phyloP scores from a whole-genome alignment of 2,113 vertebrate species.

The Mesoclemmys tuberculata region DNA sequence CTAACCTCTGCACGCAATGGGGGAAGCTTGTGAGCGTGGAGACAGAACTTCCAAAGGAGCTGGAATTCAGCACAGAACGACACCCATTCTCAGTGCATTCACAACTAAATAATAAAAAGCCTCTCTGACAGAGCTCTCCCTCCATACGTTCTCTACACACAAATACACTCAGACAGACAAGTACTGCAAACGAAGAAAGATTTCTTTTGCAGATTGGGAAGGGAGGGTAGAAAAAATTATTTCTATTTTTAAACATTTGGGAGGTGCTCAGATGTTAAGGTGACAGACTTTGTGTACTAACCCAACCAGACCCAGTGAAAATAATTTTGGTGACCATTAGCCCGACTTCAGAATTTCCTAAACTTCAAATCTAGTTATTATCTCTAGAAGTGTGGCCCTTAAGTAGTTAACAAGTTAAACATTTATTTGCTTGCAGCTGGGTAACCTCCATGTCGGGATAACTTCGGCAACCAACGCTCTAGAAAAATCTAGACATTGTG shows the following conservation, averaged over 20 bases:
- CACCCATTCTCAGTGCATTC: background rate
- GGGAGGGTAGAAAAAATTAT: background rate
- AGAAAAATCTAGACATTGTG: background rate
- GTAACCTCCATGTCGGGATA: background rate
- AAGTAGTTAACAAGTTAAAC: background rate
- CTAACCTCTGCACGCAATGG: background rate
- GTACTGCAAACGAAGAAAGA: background rate
- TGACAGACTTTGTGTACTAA: background rate
- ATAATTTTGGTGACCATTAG: rapidly evolving
- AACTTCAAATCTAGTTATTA: background rate
- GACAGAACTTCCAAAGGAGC: background rate
- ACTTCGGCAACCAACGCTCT: background rate
- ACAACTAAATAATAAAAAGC: background rate
- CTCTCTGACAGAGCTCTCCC: background rate
- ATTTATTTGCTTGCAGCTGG: rapidly evolving
- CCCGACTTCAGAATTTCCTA: background rate
- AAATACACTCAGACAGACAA: too few relatives aligned
- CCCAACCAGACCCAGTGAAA: rapidly evolving
- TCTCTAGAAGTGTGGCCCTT: background rate
- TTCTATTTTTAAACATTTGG: background rate
- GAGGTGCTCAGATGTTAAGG: background rate
- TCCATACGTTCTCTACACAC: background rate
- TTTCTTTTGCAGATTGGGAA: background rate
- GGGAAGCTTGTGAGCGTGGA: background rate
- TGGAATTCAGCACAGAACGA: background rate